Conservation (phyloP, 1,140 invertebrate species). For the Centruroides sculpturatus region DNA sequence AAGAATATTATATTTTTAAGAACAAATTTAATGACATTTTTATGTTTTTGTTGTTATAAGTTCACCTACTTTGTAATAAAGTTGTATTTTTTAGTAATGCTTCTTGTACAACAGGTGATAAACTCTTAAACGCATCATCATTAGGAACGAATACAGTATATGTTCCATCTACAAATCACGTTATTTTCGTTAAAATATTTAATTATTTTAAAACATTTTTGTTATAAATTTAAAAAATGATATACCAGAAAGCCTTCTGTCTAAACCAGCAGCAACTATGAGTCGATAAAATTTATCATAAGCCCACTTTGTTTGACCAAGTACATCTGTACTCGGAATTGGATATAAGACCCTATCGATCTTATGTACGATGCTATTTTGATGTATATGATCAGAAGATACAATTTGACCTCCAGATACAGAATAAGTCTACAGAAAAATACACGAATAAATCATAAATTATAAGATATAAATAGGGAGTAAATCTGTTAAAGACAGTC, state of each 20-base stretch:
- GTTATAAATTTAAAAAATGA: not conserved
- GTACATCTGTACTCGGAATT: conserved; percentile 20
- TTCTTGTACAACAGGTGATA: conserved; percentile 21
- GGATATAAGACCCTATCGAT: conserved; percentile 29
- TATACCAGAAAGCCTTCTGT: conserved; percentile 22
- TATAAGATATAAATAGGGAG: too few species aligned
- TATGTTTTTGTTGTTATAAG: not conserved
- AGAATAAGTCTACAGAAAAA: conserved; percentile 22
- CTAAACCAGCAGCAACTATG: conserved; percentile 17
- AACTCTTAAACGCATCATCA: conserved; percentile 26
- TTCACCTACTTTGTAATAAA: conserved; percentile 12
- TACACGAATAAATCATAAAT: not conserved
- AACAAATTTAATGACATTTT: not conserved
- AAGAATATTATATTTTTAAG: too few species aligned
- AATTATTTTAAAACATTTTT: too few species aligned
- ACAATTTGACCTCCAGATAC: conserved; percentile 29
- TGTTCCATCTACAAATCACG: conserved; percentile 10
- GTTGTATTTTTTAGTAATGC: conserved; percentile 11
- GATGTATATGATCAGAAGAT: conserved; percentile 21
- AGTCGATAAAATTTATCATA: conserved; percentile 11
- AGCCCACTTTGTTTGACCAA: conserved; percentile 14
- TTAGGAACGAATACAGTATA: conserved; percentile 31
- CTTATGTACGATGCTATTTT: conserved; percentile 29
- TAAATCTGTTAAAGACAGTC: not conserved
- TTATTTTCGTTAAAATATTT: too few species aligned